Evolutionary conservation across 2,113 vertebrate genomes (phyloP), one percentile per base, ranked within the genome.

Genomic region (Dicaeum eximium): DNA sequence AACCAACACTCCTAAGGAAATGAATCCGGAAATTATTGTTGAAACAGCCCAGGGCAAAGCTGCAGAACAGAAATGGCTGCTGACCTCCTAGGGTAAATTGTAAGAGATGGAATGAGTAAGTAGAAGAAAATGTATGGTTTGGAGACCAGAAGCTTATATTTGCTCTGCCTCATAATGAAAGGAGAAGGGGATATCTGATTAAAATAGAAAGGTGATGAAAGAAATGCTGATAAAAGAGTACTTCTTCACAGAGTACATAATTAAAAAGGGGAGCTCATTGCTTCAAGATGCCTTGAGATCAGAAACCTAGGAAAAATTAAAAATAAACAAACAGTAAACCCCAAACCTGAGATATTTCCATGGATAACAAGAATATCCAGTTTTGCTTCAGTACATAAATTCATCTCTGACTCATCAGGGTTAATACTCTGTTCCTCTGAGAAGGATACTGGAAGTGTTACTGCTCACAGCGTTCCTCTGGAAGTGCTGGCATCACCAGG

Each of bases 1-100:
- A 85, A 85, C 62, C 38, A 91, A 31, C 87, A 92, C 78, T 90
- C 11, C 1, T 81, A 89, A 95, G 94, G 91, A 95, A 95, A 88
- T 88, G 23, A 96, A 91, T 87, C 77, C 91, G 93, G 73, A 93
- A 96, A 87, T 96, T 94, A 72, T 65, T 94, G 80, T 84, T 95
- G 84, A 92, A 96, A 94, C 50, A 90, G 91, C 89, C 86, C 66
- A 62, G 62, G 91, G 91, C 87, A 91, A 95, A 91, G 31, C 93
- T 91, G 77, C 69, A 69, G 84, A 95, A 57, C 48, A 91, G 84
- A 91, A 95, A 90, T 92, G 91, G 71, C 80, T 72, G 81, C 78
- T 94, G 94, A 85, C 91, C 65, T 91, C 84, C 80, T 82, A 61
- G 77, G 54, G 84, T 89, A 92, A 45, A 72, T 27, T 85, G 23